Base-by-base conservation (phyloP, 2,797 vertebrate species). In the Diplodus sargus region DNA sequence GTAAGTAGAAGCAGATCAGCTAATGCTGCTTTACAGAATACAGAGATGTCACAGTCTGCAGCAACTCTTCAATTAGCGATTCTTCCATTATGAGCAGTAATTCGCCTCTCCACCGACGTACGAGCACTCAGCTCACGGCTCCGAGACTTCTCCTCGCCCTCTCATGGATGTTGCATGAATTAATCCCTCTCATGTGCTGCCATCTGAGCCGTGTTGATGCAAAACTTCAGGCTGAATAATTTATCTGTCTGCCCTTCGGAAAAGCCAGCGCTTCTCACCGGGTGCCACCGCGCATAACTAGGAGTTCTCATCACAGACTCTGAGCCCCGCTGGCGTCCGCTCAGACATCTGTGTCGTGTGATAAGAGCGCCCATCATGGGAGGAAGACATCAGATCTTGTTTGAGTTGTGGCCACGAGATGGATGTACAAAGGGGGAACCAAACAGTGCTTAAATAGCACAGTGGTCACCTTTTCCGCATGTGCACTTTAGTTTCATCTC, bases 171-270 rank as follows among this genome's bases (percentile, higher is more conserved):
- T 78, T 76, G 80, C 83, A 92, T 89, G 76, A 92, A 92, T 91
- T 62, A 92, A 90, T 93, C 91, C 78, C 81, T 91, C 91, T 91
- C 86, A 89, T 92, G 87, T 89, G 82, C 79, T 89, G 89, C 91
- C 91, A 91, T 92, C 89, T 89, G 90, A 93, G 90, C 82, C 42
- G 5, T 58, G 85, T 89, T 88, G 90, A 90, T 87, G 89, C 88
- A 91, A 89, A 94, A 92, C 89, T 91, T 88, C 75, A 66, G 87
- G 84, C 86, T 93, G 90, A 92, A 92, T 92, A 90, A 93, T 94
- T 92, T 90, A 92, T 90, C 83, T 62, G 74, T 78, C 81, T 92
- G 93, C 90, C 92, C 91, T 90, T 89, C 86, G 74, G 88, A 39
- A 34, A 91, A 85, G 88, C 68, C 83, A 4, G 76, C 22, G 39